Percentiles rank a stretch among this genome's conserved stretches.
phyloP scores from a whole-genome alignment of 2,113 vertebrate genomes.

The Pteruthius melanotis region DNA sequence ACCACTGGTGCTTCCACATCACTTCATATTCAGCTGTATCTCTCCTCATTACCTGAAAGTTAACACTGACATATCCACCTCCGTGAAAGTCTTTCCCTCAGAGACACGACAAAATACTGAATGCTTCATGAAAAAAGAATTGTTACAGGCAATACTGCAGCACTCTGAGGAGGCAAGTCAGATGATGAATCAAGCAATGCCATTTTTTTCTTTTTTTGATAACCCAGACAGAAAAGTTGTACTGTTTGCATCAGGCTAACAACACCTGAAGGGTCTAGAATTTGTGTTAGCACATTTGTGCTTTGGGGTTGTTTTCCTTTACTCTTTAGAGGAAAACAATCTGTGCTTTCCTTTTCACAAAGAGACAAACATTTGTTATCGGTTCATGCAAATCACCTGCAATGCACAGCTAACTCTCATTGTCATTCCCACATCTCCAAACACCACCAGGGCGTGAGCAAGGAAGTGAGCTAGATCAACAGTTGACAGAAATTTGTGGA shows the following conservation, averaged over 20 bases:
- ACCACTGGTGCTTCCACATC: not conserved
- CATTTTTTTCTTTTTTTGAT: not conserved
- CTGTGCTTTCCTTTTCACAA: not conserved
- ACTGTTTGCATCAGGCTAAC: not conserved
- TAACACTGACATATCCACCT: not conserved
- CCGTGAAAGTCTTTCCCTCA: not conserved
- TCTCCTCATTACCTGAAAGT: not conserved
- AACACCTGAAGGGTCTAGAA: not conserved
- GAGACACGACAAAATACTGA: not conserved
- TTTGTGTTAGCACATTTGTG: not conserved
- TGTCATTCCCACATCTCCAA: not conserved
- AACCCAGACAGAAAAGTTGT: not conserved
- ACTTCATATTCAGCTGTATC: not conserved
- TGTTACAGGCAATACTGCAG: not conserved
- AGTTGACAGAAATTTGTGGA: not conserved
- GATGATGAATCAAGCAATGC: not conserved
- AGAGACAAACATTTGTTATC: not conserved
- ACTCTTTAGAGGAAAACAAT: not conserved
- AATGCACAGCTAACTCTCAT: not conserved
- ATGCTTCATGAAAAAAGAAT: not conserved
- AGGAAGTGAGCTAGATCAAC: not conserved
- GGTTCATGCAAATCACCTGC: not conserved
- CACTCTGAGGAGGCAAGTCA: not conserved
- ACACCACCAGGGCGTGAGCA: not conserved
- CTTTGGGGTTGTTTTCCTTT: not conserved